Evolutionary conservation across 2,888 invertebrate genomes (phyloP), one percentile per base, ranked within the genome.

Genomic region (Helicoverpa assulta): DNA sequence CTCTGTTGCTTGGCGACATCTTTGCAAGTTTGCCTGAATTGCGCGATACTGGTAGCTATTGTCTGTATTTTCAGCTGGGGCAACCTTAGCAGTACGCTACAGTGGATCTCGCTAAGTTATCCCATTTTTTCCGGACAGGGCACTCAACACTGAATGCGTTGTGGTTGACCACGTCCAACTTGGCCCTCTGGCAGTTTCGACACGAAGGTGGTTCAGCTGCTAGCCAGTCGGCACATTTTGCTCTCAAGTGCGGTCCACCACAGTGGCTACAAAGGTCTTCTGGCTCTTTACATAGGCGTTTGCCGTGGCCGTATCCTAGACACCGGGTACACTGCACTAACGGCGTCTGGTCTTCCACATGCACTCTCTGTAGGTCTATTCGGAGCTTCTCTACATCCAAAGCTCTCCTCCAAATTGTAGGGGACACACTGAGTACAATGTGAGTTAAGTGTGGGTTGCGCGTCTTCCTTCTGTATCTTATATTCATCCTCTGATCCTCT

Each of bases 91-190:
- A 29, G 29, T 29, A 29, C 7, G 29, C 29, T 29, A 29, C 7
- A 29, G 29, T 29, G 29, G 6, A 29, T 29, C 29, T 29, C 7
- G 29, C 60, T 14, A 60, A 7, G 1, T 18, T 19, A 14, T 60
- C 60, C 60, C 60, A 60, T 7, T 51, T 50, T 8, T 14, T 19
- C 1, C 60, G 14, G 1, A 33, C 4, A 0, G 60, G 33, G 51
- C 60, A 60, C 5, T 19, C 60, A 8, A 14, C 14, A 16, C 60
- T 60, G 8, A 60, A 60, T 5, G 60, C 51, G 33, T 60, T 60
- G 19, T 60, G 29, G 60, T 8, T 29, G 16, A 2, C 12, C 29
- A 1, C 29, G 29, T 3, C 14, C 18, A 2, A 29, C 6, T 12
- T 51, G 29, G 0, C 26, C 18, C 1, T 18, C 29, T 29, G 29